A percentile compares a stretch with the other conserved stretches of the same genome.
phyloP scores from a whole-genome alignment of 2,113 vertebrate genomes.

The Melanocharis versteri region DNA sequence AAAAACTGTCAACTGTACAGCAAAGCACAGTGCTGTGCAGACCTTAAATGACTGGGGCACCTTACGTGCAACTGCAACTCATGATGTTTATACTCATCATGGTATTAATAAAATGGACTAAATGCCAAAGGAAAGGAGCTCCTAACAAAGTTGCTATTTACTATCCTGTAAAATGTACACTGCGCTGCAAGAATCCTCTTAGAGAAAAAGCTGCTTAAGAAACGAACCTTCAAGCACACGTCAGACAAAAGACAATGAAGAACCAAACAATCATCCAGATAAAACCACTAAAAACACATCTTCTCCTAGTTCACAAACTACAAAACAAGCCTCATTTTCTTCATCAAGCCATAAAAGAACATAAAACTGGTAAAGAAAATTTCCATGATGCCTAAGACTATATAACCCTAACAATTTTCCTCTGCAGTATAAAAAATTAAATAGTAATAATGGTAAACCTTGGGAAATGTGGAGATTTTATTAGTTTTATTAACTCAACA shows the following conservation, averaged over 20 bases:
- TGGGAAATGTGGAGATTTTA: conserved; percentile 62
- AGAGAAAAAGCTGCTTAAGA: conserved; percentile 42
- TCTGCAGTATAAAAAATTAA: conserved; percentile 56
- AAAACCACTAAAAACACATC: neutral
- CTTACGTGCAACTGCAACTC: neutral
- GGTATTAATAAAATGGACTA: neutral
- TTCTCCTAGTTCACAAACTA: conserved; percentile 38
- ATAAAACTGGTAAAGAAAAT: conserved; percentile 37
- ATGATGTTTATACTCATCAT: neutral
- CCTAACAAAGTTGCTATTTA: conserved; percentile 48
- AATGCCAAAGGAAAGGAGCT: neutral
- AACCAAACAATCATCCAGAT: conserved; percentile 10
- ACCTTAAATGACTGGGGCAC: neutral
- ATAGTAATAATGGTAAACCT: conserved; percentile 60
- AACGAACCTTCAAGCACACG: conserved; percentile 31
- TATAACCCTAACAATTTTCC: conserved; percentile 51
- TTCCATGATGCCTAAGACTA: conserved; percentile 26
- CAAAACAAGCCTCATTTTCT: conserved; percentile 49
- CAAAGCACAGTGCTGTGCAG: neutral
- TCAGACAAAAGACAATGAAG: neutral
- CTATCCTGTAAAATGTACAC: conserved; percentile 37
- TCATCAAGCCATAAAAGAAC: conserved; percentile 34
- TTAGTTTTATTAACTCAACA: conserved; percentile 72
- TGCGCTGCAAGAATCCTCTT: conserved; percentile 23
- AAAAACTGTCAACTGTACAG: neutral